A percentile compares a stretch with the other conserved stretches of the same genome.
Conservation (phyloP, 2,113 vertebrate species). For the Pao palembangensis region DNA sequence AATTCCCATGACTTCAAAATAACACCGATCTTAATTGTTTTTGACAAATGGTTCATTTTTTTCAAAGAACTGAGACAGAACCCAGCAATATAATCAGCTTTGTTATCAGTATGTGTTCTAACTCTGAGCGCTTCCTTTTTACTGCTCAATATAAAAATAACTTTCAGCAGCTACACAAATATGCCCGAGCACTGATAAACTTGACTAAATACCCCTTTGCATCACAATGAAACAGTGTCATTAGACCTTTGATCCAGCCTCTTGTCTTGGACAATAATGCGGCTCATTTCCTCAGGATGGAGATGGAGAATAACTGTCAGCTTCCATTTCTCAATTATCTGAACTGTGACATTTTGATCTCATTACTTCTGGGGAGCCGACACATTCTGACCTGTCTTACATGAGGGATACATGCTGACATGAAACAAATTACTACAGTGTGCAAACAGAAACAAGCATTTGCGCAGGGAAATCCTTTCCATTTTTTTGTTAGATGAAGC, state of each 20-base stretch:
- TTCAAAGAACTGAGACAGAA: no score
- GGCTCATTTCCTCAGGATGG: slow-evolving; percentile 12
- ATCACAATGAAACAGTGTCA: not conserved
- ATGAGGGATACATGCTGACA: not conserved
- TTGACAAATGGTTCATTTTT: no score
- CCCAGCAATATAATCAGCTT: no score
- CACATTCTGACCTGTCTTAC: slow-evolving; percentile 1
- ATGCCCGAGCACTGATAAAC: not conserved
- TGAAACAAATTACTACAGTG: not conserved
- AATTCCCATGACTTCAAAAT: no score
- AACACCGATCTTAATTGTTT: no score
- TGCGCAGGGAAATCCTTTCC: no score
- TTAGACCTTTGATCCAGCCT: not conserved
- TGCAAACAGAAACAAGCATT: not conserved
- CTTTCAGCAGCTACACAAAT: slow-evolving; percentile 3
- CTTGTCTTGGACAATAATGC: not conserved
- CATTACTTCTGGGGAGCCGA: not conserved
- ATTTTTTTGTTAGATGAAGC: no score
- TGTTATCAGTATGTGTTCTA: no score
- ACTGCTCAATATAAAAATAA: not conserved
- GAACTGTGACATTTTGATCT: slow-evolving; percentile 3
- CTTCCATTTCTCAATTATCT: slow-evolving; percentile 9
- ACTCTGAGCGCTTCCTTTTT: no score
- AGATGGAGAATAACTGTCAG: slow-evolving; percentile 2
- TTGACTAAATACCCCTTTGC: not conserved